These are phyloP conservation scores for Mustelus asterias DNA, from an alignment of 2,113 vertebrate species.

Conservation along the genomic window DNA sequence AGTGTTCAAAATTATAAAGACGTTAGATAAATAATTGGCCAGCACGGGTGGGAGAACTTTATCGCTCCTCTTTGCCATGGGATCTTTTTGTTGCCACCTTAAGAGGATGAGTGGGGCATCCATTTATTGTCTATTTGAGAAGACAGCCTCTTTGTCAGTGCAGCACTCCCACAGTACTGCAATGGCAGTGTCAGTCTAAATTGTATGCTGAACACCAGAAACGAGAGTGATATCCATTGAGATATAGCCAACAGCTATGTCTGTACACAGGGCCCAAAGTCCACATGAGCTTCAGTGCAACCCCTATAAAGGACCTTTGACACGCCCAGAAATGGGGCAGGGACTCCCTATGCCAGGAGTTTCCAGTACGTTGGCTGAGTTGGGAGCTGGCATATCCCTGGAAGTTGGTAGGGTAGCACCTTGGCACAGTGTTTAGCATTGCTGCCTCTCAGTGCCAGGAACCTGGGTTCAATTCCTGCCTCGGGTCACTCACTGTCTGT, in stretches of 20 bases:
- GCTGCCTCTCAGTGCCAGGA: too few species aligned
- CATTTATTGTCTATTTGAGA: too few species aligned
- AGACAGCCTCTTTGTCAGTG: too few species aligned
- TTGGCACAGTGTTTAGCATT: too few species aligned
- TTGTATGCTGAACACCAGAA: neutral
- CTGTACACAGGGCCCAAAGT: too few species aligned
- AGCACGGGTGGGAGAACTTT: neutral
- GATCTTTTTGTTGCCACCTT: too few species aligned
- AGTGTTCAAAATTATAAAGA: neutral
- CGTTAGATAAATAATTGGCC: neutral
- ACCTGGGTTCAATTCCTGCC: too few species aligned
- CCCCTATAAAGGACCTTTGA: neutral
- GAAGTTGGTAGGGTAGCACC: neutral
- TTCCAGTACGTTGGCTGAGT: neutral
- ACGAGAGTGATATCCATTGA: neutral
- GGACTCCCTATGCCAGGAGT: neutral
- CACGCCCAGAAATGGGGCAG: neutral
- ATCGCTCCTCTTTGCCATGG: neutral
- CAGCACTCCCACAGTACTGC: too few species aligned
- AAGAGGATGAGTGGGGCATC: too few species aligned
- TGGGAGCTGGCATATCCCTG: neutral
- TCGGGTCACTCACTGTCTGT: too few species aligned
- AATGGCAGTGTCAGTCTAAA: too few species aligned
- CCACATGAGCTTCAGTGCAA: neutral
- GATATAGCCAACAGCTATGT: neutral